These are phyloP conservation scores for Tamias sibiricus DNA, from an alignment of 2,113 vertebrate genomes.

Conservation along the genomic window DNA sequence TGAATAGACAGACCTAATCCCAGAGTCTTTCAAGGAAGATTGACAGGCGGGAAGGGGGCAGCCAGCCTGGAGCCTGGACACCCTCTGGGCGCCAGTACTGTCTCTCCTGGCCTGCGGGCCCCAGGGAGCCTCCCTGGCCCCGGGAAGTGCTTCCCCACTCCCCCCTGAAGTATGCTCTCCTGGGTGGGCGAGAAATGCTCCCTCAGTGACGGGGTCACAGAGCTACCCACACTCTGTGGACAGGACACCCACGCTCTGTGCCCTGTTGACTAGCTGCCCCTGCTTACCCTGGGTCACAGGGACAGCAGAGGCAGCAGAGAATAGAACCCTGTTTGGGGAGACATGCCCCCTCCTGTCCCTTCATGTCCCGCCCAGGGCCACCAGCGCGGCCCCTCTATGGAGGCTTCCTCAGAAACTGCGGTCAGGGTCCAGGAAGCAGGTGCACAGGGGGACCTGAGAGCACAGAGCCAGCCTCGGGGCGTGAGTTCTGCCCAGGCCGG, in stretches of 20 bases:
- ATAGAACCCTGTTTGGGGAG: too few species aligned
- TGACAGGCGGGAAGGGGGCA: background rate
- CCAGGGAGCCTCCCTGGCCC: background rate
- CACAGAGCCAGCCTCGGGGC: background rate
- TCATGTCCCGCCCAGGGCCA: background rate
- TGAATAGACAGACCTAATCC: background rate
- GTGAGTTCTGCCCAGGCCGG: accelerated
- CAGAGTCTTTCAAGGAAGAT: background rate
- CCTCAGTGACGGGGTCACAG: too few species aligned
- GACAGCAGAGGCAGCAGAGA: background rate
- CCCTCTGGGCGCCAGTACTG: background rate
- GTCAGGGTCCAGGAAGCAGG: background rate
- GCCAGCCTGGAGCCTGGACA: background rate
- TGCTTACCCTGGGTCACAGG: accelerated
- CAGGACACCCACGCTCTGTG: background rate
- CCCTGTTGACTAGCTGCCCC: background rate
- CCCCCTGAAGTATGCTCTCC: background rate
- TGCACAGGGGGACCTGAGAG: accelerated
- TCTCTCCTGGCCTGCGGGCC: background rate
- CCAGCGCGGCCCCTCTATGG: accelerated
- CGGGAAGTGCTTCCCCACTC: accelerated
- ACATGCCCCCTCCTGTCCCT: accelerated
- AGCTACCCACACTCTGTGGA: background rate
- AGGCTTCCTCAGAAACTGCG: accelerated
- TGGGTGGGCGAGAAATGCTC: background rate